These are phyloP conservation scores for Nebria brevicollis DNA, from an alignment of 2,888 invertebrate genomes.

Conservation along the genomic window DNA sequence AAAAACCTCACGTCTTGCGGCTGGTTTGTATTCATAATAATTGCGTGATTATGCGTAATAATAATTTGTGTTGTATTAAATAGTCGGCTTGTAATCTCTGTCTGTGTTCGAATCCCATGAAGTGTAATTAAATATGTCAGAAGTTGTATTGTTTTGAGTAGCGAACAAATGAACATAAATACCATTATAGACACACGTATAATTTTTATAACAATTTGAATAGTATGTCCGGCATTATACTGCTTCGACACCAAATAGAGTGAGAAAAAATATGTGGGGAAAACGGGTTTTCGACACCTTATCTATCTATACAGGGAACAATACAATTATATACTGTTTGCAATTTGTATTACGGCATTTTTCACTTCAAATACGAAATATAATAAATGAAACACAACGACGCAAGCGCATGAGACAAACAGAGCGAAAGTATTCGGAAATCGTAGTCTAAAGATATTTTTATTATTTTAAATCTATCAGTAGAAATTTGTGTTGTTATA, in stretches of 20 bases:
- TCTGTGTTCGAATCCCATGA: conserved; percentile 1
- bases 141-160: not conserved
- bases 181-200: not conserved
- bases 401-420: not conserved
- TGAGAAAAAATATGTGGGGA: not conserved
- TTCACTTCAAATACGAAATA: not conserved
- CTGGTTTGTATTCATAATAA: not conserved
- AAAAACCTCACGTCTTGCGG: too few relatives aligned
- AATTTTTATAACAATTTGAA: not conserved
- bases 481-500: too few relatives aligned
- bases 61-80: not conserved
- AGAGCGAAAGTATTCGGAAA: too few relatives aligned
- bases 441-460: too few relatives aligned
- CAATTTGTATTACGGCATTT: not conserved
- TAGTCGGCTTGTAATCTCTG: not conserved
- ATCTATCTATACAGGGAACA: not conserved
- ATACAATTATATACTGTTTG: not conserved
- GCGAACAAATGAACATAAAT: conserved; percentile 1
- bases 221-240: not conserved
- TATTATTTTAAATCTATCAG: too few relatives aligned
- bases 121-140: conserved; percentile 1
- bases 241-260: not conserved
- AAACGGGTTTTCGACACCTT: not conserved
- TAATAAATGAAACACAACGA: not conserved
- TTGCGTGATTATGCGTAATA: conserved; percentile 1